Percentiles rank a stretch among this genome's conserved stretches.
phyloP scores from a whole-genome alignment of 2,113 vertebrate species.

The Merops nubicus region DNA sequence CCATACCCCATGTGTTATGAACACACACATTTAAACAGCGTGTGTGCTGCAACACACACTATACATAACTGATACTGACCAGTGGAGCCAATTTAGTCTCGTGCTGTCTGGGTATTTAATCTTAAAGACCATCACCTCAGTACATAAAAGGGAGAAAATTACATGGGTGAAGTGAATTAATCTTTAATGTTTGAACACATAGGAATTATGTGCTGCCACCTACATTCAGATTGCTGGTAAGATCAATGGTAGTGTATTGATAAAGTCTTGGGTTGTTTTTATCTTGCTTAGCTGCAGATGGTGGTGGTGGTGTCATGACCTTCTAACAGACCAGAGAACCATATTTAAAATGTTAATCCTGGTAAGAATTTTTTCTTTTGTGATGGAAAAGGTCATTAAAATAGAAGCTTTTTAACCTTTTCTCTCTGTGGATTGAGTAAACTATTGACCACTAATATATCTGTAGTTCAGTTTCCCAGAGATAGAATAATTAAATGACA shows the following conservation, averaged over 20 bases:
- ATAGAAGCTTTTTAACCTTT: constrained; percentile 54
- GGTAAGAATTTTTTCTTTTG: not conserved
- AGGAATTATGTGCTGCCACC: not conserved
- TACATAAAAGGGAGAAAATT: constrained; percentile 50
- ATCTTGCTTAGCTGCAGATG: not conserved
- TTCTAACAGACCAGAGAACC: constrained; percentile 49
- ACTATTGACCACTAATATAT: constrained; percentile 1
- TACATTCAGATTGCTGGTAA: constrained; percentile 10
- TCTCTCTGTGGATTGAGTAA: not conserved
- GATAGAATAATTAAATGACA: constrained; percentile 39
- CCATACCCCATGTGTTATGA: not conserved
- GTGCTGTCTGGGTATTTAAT: constrained; percentile 54
- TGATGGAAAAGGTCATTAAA: not conserved
- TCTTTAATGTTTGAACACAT: constrained; percentile 34
- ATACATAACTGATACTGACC: not conserved
- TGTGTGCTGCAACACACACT: not conserved
- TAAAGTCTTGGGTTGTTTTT: not conserved
- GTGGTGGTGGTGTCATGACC: constrained; percentile 33
- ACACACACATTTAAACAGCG: not conserved
- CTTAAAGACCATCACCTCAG: constrained; percentile 24
- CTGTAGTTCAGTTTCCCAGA: not conserved
- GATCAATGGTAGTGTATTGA: constrained; percentile 49
- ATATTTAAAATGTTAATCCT: constrained; percentile 58
- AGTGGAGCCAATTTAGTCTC: not conserved
- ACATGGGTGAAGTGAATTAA: constrained; percentile 39